These are phyloP conservation scores for Albula goreensis DNA, from an alignment of 2,113 vertebrate species.

Conservation along the genomic window DNA sequence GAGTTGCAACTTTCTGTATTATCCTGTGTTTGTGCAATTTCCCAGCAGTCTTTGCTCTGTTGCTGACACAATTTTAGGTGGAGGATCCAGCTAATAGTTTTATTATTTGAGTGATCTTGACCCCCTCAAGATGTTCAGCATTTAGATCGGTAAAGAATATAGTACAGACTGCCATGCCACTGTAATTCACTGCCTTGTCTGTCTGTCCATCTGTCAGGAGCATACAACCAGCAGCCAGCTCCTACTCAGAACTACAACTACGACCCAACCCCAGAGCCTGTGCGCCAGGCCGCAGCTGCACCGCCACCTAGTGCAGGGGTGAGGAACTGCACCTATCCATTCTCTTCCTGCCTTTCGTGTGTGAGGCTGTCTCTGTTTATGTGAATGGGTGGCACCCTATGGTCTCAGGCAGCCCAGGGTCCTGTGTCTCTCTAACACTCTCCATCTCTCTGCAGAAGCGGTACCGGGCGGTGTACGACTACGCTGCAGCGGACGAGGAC, in stretches of 20 bases:
- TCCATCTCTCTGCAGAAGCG: constrained; percentile 70
- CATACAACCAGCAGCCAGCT: constrained; percentile 40
- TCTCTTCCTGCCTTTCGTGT: not conserved
- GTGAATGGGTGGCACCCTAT: not conserved
- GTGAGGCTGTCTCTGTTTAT: not conserved
- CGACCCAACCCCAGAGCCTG: constrained; percentile 39
- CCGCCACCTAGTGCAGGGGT: constrained; percentile 64
- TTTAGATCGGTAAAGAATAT: no score
- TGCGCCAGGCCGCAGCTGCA: constrained; percentile 46
- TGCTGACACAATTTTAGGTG: not conserved
- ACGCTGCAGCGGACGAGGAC: constrained; percentile 84
- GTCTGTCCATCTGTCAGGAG: constrained; percentile 22
- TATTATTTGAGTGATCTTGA: no score
- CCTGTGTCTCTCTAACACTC: not conserved
- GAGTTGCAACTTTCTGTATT: not conserved
- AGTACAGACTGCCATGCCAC: not conserved
- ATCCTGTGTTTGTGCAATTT: not conserved
- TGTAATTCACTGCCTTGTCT: not conserved
- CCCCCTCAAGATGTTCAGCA: no score
- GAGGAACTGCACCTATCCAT: constrained; percentile 28
- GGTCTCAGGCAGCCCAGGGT: no score
- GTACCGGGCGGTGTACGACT: constrained; percentile 88
- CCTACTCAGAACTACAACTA: constrained; percentile 47
- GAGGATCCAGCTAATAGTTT: not conserved
- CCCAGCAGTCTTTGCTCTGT: not conserved